A percentile compares a stretch with the other conserved stretches of the same genome.
phyloP scores from a whole-genome alignment of 2,113 vertebrate genomes.

The Riparia riparia region DNA sequence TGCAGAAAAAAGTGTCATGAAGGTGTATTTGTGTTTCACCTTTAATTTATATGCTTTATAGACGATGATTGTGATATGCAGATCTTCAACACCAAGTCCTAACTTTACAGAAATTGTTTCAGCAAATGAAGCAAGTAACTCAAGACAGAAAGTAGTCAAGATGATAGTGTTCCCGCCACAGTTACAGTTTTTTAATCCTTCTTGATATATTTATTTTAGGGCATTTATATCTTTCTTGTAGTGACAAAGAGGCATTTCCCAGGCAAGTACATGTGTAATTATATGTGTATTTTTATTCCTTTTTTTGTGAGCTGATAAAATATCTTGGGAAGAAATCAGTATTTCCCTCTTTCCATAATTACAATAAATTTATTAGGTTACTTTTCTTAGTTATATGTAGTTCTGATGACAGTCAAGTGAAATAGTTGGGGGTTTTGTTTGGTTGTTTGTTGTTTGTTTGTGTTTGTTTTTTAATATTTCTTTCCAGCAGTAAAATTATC shows the following conservation, averaged over 20 bases:
- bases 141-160: neutral
- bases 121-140: too few relatives aligned
- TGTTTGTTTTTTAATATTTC: neutral
- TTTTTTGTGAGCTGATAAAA: neutral
- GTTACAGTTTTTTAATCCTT: neutral
- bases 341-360: neutral
- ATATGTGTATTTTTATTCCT: neutral
- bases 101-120: too few relatives aligned
- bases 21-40: neutral
- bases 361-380: neutral
- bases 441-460: too few relatives aligned
- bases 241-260: neutral
- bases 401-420: neutral
- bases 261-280: fast-evolving
- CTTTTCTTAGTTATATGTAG: neutral
- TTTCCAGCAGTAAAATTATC: neutral
- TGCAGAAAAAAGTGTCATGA: neutral
- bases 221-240: neutral
- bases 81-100: neutral
- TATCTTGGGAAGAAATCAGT: neutral
- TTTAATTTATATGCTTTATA: neutral
- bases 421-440: neutral
- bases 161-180: neutral
- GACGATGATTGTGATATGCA: neutral
- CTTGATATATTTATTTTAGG: neutral